These are phyloP conservation scores for Frieseomelitta varia DNA, from an alignment of 1,140 invertebrate species.

Conservation along the genomic window DNA sequence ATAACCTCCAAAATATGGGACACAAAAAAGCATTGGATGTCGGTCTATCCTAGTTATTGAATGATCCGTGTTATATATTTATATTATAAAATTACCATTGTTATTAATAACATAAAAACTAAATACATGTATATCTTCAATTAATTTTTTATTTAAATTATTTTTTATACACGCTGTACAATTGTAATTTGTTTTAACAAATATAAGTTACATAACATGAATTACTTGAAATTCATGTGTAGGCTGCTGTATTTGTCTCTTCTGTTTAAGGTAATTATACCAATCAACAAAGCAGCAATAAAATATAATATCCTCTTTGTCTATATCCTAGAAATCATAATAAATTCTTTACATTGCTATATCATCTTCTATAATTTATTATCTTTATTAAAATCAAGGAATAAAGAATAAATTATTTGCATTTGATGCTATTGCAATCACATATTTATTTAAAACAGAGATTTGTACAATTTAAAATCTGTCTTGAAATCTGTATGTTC, in stretches of 20 bases:
- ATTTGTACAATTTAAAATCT: not conserved
- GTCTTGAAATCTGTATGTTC: no score
- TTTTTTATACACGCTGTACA: not conserved
- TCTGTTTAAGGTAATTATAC: slow-evolving; percentile 66
- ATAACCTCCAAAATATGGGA: no score
- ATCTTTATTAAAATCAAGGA: not conserved
- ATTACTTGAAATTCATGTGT: slow-evolving; percentile 76
- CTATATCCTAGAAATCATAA: slow-evolving; percentile 59
- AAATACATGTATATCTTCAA: no score
- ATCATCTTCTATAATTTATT: not conserved
- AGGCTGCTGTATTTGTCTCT: slow-evolving; percentile 26
- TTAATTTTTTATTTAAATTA: no score
- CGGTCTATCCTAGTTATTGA: no score
- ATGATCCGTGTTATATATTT: no score
- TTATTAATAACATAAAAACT: no score
- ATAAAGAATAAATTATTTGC: not conserved
- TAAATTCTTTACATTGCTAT: not conserved
- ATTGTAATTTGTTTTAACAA: not conserved
- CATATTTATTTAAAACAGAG: not conserved
- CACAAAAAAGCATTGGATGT: no score
- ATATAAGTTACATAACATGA: slow-evolving; percentile 69
- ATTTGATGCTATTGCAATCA: not conserved
- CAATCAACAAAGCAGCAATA: slow-evolving; percentile 76
- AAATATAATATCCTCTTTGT: slow-evolving; percentile 69
- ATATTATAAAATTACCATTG: no score